Conservation (phyloP, 2,797 vertebrate species). For the Neosilurus hyrtlii region DNA sequence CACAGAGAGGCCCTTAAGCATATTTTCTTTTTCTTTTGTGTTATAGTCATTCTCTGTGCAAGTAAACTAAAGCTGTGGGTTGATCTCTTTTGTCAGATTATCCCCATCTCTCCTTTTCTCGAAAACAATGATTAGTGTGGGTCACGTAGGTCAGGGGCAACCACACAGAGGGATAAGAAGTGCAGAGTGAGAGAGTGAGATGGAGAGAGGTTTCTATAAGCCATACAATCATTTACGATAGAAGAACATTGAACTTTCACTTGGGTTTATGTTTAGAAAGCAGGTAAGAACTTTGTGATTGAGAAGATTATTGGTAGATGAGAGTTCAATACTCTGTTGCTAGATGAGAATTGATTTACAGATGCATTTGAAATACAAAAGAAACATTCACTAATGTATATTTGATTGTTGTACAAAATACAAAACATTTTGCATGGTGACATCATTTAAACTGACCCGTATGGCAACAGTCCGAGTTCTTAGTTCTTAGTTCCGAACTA, state of each 20-base stretch:
- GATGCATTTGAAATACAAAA: not conserved
- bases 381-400: not conserved
- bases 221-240: constrained; percentile 33
- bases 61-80: constrained; percentile 34
- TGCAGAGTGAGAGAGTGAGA: constrained; percentile 25
- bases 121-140: constrained; percentile 37
- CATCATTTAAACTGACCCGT: not conserved
- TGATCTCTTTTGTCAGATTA: constrained; percentile 44
- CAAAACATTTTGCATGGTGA: not conserved
- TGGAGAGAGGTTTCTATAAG: constrained; percentile 19
- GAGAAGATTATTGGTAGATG: not conserved
- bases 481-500: not conserved
- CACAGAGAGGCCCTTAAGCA: constrained; percentile 25
- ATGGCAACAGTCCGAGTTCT: no score
- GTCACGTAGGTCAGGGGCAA: constrained; percentile 45
- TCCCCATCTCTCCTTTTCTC: constrained; percentile 34
- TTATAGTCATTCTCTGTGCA: constrained; percentile 34
- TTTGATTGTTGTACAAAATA: not conserved
- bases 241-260: constrained; percentile 46
- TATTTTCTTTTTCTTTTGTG: constrained; percentile 32
- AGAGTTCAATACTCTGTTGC: not conserved
- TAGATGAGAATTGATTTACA: no score
- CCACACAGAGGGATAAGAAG: constrained; percentile 41
- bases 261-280: constrained; percentile 23
- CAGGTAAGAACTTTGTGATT: not conserved